phyloP scores from a whole-genome alignment of 2,888 invertebrate species.

The Fissipunctia ypsillon region DNA sequence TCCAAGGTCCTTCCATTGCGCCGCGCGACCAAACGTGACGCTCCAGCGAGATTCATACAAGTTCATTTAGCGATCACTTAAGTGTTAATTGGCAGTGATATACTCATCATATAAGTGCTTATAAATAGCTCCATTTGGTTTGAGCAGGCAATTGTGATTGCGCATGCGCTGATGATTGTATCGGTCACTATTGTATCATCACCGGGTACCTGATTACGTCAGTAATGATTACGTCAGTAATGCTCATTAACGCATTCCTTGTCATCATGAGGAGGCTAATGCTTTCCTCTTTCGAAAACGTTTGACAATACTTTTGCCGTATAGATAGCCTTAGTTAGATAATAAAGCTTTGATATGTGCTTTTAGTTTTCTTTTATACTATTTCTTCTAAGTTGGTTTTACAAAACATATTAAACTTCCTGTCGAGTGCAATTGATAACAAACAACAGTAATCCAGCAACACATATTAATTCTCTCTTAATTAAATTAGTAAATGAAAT shows the following conservation, averaged over 20 bases:
- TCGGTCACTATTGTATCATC: neutral
- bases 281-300: neutral
- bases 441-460: neutral
- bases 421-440: no score
- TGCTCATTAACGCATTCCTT: neutral
- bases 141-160: slow-evolving; percentile 19
- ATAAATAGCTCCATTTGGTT: slow-evolving; percentile 33
- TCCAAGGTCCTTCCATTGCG: slow-evolving; percentile 54
- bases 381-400: neutral
- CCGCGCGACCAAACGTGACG: slow-evolving; percentile 21
- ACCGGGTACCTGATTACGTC: neutral
- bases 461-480: neutral
- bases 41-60: slow-evolving; percentile 50
- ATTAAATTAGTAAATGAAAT: slow-evolving; percentile 7
- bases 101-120: slow-evolving; percentile 24
- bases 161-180: neutral
- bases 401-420: neutral
- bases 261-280: neutral
- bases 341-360: neutral
- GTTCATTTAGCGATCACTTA: slow-evolving; percentile 57
- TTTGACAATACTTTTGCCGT: neutral
- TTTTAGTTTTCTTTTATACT: no score
- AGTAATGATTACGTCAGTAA: neutral
- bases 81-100: slow-evolving; percentile 54
- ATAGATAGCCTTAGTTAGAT: neutral